phyloP scores from a whole-genome alignment of 64 coral and sea anemone species.

The Stichodactyla mertensii region DNA sequence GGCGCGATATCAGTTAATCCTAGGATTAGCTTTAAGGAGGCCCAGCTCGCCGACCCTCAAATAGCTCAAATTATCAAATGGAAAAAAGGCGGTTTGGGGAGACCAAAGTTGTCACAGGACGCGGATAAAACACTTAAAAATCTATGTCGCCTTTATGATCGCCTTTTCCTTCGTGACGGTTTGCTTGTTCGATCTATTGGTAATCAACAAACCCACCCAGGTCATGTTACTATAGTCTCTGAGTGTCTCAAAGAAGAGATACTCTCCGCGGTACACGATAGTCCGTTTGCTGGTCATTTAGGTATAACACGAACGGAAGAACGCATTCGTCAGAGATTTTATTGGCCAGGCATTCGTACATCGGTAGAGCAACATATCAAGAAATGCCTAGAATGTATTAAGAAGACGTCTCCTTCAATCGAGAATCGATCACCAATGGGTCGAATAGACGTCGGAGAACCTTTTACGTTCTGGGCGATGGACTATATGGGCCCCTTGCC shows the following conservation, averaged over 20 bases:
- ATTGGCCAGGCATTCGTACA: conserved; percentile 12
- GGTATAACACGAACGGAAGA: conserved; percentile 36
- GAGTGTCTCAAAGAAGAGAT: not conserved
- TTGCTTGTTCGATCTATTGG: not conserved
- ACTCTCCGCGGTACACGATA: not conserved
- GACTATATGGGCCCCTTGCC: not conserved
- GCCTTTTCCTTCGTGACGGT: not conserved
- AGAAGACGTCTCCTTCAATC: not conserved
- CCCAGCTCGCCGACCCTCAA: not conserved
- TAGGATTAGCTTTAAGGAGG: not conserved
- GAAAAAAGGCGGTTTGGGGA: not conserved
- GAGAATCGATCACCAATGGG: not conserved
- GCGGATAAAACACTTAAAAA: not conserved
- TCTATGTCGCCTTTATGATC: not conserved
- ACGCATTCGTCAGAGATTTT: conserved; percentile 1
- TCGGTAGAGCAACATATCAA: not conserved
- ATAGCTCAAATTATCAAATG: not conserved
- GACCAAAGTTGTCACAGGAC: not conserved
- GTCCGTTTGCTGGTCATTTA: conserved; percentile 27
- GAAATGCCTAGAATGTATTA: conserved; percentile 1
- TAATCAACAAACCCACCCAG: not conserved
- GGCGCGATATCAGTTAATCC: not conserved
- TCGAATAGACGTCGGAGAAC: not conserved
- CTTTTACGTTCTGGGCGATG: conserved; percentile 3
- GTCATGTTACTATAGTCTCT: not conserved